Evolutionary conservation across 1,140 invertebrate species (phyloP), one percentile per base, ranked within the genome.

Genomic region (Frieseomelitta varia): DNA sequence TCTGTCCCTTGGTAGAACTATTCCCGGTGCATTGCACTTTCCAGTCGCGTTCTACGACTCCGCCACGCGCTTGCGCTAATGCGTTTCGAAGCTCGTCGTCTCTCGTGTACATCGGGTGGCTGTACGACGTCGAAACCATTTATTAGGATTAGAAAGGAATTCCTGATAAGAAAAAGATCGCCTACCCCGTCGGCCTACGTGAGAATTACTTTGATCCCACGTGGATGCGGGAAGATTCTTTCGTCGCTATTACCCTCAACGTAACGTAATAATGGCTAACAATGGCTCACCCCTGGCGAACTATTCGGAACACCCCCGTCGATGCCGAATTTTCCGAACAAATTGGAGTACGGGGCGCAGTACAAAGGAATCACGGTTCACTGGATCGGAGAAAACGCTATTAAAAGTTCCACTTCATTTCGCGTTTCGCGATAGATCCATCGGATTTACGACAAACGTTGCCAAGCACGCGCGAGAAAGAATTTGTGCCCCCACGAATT

Each of bases 21-120:
- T 89, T 90, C 87, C 87, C 81, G 76, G 88, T 89, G 79, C 88
- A 90, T 90, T 90, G 85, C 88, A 90, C 88, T 80, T 90, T 82
- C 81, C 63, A 6, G 65, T 58, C 27, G 47, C 51, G 30, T 34
- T 80, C 34, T 21, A 79, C 63, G 39, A 56, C 4, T 65, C 27
- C 47, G 53, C 58, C 58, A 67, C 63, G 56, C 63, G 56, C 63
- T 68, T 72, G 75, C 67, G 75, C 34, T 81, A 75, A 72, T 69
- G 63, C 65, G 21, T 81, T 47, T 65, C 2, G 30, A 10, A n/a
- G 51, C 21, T 68, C 27, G 58, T 27, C 51, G 21, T 76, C 56
- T 76, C 39, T 11, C 34, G 39, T 6, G 34, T 58, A 61, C 8
- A 47, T 30, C n/a, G 30, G 58, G 24, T 58, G 75, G 8, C 47